Percentiles rank a stretch among this genome's conserved stretches.
phyloP scores from a whole-genome alignment of 2,113 vertebrate genomes.

The Orientallactaga bullata region DNA sequence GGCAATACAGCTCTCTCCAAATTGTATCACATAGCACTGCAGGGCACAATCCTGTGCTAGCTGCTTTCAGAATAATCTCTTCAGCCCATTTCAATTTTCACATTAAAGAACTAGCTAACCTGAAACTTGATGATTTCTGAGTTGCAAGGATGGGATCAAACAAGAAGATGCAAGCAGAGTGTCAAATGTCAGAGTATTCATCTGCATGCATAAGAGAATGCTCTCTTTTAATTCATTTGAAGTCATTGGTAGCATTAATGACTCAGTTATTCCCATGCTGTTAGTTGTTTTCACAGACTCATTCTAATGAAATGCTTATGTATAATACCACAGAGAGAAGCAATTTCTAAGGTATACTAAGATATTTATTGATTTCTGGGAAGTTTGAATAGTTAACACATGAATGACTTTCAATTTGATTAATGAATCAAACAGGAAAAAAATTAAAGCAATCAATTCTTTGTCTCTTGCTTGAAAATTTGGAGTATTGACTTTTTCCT shows the following conservation, averaged over 20 bases:
- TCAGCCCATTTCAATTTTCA: constrained; percentile 86
- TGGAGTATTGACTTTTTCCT: constrained; percentile 55
- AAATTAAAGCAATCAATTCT: constrained; percentile 76
- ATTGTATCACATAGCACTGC: constrained; percentile 62
- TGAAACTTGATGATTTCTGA: constrained; percentile 82
- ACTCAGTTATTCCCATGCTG: constrained; percentile 48
- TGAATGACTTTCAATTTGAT: constrained; percentile 54
- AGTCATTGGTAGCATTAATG: constrained; percentile 41
- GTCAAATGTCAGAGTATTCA: constrained; percentile 76
- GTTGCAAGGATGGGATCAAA: constrained; percentile 82
- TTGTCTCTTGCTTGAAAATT: constrained; percentile 75
- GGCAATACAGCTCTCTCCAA: constrained; percentile 74
- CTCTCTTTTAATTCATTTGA: constrained; percentile 77
- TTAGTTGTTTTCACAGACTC: constrained; percentile 55
- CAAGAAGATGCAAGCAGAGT: constrained; percentile 76
- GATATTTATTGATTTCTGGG: constrained; percentile 66
- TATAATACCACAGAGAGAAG: constrained; percentile 52
- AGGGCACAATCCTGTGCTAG: constrained; percentile 71
- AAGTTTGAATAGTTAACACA: constrained; percentile 68
- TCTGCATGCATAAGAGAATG: constrained; percentile 75
- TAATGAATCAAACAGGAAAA: constrained; percentile 51
- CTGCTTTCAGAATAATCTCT: constrained; percentile 82
- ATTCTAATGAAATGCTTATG: constrained; percentile 61
- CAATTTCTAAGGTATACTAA: constrained; percentile 57
- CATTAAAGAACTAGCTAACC: constrained; percentile 81